phyloP scores from a whole-genome alignment of 2,113 vertebrate genomes.

The Oncorhynchus mykiss region DNA sequence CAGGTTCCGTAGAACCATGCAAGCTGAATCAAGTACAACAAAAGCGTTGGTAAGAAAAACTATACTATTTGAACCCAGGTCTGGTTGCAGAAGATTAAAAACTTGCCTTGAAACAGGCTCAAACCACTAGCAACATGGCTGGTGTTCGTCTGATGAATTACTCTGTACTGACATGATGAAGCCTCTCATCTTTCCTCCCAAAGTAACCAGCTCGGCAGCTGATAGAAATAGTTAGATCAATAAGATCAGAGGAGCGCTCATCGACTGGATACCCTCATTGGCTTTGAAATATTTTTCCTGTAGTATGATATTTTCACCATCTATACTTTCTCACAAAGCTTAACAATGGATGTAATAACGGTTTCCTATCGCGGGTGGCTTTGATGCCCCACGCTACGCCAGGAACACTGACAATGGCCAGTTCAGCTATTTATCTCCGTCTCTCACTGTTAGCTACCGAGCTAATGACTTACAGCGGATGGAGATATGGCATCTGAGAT shows the following conservation, averaged over 20 bases:
- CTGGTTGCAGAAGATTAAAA: no score
- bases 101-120: no score
- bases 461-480: slow-evolving; percentile 59
- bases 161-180: not conserved
- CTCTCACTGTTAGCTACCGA: slow-evolving; percentile 55
- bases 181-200: not conserved
- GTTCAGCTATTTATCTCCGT: slow-evolving; percentile 53
- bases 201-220: not conserved
- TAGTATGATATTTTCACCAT: slow-evolving; percentile 11
- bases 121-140: no score
- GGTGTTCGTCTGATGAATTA: not conserved
- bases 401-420: slow-evolving; percentile 38
- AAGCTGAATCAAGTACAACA: no score
- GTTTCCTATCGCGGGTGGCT: slow-evolving; percentile 48
- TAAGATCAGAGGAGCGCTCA: not conserved
- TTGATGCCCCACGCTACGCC: not conserved
- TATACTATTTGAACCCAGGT: no score
- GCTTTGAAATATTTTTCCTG: not conserved
- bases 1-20: no score
- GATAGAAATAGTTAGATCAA: not conserved
- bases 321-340: slow-evolving; percentile 47
- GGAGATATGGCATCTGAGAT: slow-evolving; percentile 53
- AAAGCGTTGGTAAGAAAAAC: no score
- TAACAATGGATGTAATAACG: slow-evolving; percentile 55
- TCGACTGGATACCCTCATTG: not conserved